Evolutionary conservation across 2,113 vertebrate species (phyloP).

Genomic region (Arothron firmamentum): DNA sequence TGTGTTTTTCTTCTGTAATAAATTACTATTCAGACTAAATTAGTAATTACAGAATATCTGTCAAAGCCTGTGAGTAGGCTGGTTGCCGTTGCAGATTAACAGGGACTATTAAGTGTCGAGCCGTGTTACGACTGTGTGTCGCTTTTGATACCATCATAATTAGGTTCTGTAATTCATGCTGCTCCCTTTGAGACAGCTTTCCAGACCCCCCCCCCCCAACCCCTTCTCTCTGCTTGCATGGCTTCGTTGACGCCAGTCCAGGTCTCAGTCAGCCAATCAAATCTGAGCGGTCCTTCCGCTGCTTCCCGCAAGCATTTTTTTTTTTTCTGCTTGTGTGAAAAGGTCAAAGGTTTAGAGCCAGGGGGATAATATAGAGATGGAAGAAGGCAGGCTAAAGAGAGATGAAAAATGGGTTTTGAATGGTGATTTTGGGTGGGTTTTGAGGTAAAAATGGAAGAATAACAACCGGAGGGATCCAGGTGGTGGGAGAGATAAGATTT

Average conservation of each 20-base stretch:
- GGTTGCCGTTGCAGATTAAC: conserved; percentile 17
- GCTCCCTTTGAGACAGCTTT: background rate
- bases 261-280: conserved; percentile 33
- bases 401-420: conserved; percentile 7
- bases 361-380: conserved; percentile 13
- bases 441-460: conserved; percentile 20
- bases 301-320: conserved; percentile 8
- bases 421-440: conserved; percentile 1
- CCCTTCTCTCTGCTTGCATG: conserved; percentile 13
- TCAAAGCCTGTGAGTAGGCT: conserved; percentile 29
- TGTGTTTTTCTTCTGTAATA: background rate
- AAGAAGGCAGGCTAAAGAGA: conserved; percentile 10
- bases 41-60: conserved; percentile 42
- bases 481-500: conserved; percentile 34
- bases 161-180: conserved; percentile 3
- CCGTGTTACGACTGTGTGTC: conserved; percentile 9
- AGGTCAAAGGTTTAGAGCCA: conserved; percentile 39
- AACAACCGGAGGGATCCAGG: conserved; percentile 7
- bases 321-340: conserved; percentile 22
- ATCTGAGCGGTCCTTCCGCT: conserved; percentile 7
- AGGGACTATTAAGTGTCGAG: conserved; percentile 9
- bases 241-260: conserved; percentile 13
- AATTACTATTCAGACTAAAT: conserved; percentile 27
- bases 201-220: background rate
- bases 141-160: conserved; percentile 3